These are phyloP conservation scores for Chiroxiphia lanceolata DNA, from an alignment of 2,797 vertebrate species.

Conservation along the genomic window DNA sequence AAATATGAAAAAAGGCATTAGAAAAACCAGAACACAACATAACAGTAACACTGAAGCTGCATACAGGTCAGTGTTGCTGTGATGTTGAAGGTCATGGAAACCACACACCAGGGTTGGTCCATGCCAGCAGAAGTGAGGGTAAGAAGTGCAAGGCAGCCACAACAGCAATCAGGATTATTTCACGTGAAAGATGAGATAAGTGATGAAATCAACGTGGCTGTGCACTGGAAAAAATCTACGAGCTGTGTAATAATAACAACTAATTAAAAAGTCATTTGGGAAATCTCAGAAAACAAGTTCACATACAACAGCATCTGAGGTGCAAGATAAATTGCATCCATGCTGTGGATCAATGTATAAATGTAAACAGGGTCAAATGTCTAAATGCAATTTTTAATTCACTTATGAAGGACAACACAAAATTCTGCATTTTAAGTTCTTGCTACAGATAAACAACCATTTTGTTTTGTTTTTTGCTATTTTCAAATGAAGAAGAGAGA, in stretches of 20 bases:
- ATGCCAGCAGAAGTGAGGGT: neutral
- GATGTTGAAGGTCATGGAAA: neutral
- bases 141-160: neutral
- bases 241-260: neutral
- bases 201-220: neutral
- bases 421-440: neutral
- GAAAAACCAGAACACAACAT: accelerated
- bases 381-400: neutral
- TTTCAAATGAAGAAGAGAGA: neutral
- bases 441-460: neutral
- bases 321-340: neutral
- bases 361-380: neutral
- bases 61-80: accelerated
- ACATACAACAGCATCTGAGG: neutral
- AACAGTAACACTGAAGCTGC: neutral
- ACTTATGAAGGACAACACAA: neutral
- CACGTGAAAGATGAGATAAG: neutral
- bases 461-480: neutral
- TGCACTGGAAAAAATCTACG: neutral
- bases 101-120: accelerated
- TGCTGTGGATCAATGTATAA: neutral
- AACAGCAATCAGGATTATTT: neutral
- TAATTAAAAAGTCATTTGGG: slow-evolving; percentile 9
- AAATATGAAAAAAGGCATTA: neutral
- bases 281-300: neutral